Evolutionary conservation across 1,140 invertebrate species (phyloP).

Genomic region (Leptinotarsa lineolata): DNA sequence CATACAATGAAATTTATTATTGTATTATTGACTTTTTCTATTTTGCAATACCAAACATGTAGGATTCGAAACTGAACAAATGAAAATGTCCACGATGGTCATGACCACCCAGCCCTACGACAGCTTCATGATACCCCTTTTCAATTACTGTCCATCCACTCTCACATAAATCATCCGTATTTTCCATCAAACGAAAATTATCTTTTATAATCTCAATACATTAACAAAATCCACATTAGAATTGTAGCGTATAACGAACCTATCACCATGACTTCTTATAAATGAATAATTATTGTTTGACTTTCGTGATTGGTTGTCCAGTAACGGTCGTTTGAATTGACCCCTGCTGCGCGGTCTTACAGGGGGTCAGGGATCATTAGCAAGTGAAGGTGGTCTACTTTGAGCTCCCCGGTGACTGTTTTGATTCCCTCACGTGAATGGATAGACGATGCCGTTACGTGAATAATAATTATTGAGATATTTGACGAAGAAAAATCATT

Average conservation of each 20-base stretch:
- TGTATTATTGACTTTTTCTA: no score
- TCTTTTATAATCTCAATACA: conserved; percentile 10
- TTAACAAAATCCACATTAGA: conserved; percentile 19
- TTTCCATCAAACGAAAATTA: not conserved
- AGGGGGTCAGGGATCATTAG: conserved; percentile 19
- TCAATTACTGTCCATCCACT: not conserved
- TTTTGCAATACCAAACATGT: no score
- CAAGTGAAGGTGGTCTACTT: conserved; percentile 16
- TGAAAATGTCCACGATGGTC: not conserved
- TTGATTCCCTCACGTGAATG: not conserved
- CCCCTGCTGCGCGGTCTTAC: conserved; percentile 19
- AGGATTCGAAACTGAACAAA: not conserved
- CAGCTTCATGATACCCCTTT: not conserved
- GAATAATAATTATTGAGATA: no score
- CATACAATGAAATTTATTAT: no score
- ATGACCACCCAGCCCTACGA: not conserved
- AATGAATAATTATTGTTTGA: conserved; percentile 26
- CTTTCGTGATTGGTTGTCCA: conserved; percentile 19
- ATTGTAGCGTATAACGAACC: conserved; percentile 21
- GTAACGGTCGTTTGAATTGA: conserved; percentile 11
- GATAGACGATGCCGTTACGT: not conserved
- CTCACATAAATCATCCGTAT: not conserved
- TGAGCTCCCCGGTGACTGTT: not conserved
- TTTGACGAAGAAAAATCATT: no score
- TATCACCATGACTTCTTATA: conserved; percentile 19